phyloP scores from a whole-genome alignment of 2,888 invertebrate species.

The Craniophora ligustri region DNA sequence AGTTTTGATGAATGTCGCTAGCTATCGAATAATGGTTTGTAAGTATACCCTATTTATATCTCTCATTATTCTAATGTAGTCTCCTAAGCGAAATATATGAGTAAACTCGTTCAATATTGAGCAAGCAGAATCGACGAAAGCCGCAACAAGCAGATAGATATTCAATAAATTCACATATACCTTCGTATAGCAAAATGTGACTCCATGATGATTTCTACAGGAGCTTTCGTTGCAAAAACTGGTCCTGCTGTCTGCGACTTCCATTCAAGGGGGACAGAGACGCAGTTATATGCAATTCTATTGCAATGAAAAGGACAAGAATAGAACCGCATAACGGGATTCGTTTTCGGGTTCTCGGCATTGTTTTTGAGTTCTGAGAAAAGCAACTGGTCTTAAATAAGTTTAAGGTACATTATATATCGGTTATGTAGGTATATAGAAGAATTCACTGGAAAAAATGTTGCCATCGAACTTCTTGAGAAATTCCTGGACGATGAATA shows the following conservation, averaged over 20 bases:
- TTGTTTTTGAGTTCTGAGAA: conserved; percentile 57
- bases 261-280: conserved; percentile 82
- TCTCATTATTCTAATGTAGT: too few relatives aligned
- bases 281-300: conserved; percentile 41
- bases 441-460: conserved; percentile 19
- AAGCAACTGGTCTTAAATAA: conserved; percentile 48
- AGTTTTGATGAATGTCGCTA: too few relatives aligned
- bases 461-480: conserved; percentile 20
- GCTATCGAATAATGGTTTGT: too few relatives aligned
- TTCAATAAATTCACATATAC: conserved; percentile 29
- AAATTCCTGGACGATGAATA: conserved; percentile 38
- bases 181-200: conserved; percentile 49
- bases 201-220: conserved; percentile 59
- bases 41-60: not conserved
- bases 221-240: conserved; percentile 75
- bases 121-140: conserved; percentile 4
- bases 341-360: conserved; percentile 61
- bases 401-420: conserved; percentile 22
- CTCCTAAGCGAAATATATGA: too few relatives aligned
- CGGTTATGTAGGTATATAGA: conserved; percentile 21
- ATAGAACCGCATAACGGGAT: conserved; percentile 77
- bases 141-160: conserved; percentile 16
- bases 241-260: conserved; percentile 79
- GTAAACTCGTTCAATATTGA: conserved; percentile 8
- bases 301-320: conserved; percentile 62